A percentile compares a stretch with the other conserved stretches of the same genome.
phyloP scores from a whole-genome alignment of 1,140 invertebrate species.

The Drosophila ficusphila region DNA sequence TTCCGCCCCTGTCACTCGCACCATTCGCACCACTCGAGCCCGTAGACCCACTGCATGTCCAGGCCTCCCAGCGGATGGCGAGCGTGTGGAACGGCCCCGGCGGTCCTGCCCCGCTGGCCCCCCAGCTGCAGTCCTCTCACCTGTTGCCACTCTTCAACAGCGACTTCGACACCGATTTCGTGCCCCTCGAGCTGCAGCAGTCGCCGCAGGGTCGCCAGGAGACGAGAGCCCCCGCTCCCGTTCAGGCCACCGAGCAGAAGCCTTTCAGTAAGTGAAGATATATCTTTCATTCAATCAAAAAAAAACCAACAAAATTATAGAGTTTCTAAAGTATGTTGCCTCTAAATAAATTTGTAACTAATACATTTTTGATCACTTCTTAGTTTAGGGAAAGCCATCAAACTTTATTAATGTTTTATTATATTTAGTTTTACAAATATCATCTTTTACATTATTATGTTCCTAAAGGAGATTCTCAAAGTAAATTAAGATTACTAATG shows the following conservation, averaged over 20 bases:
- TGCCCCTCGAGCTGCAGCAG: constrained; percentile 72
- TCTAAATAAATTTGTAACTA: too few relatives aligned
- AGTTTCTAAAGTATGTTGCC: too few relatives aligned
- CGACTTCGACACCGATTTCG: constrained; percentile 70
- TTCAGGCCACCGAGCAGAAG: constrained; percentile 45
- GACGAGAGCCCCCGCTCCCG: constrained; percentile 12
- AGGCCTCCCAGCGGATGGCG: constrained; percentile 65
- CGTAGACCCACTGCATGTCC: constrained; percentile 66
- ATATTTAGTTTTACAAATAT: too few relatives aligned
- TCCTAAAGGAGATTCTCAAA: too few relatives aligned
- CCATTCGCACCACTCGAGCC: constrained; percentile 59
- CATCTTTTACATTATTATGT: too few relatives aligned
- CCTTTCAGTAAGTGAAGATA: constrained; percentile 68
- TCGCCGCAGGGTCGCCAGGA: constrained; percentile 59
- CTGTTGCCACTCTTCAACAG: constrained; percentile 62
- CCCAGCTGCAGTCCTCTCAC: constrained; percentile 56
- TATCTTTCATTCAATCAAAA: neutral
- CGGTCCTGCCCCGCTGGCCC: constrained; percentile 47
- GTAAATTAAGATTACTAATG: too few relatives aligned
- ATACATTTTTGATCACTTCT: too few relatives aligned
- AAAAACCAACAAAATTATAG: too few relatives aligned
- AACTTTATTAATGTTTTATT: too few relatives aligned
- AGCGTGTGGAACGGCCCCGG: constrained; percentile 58
- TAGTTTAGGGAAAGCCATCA: too few relatives aligned
- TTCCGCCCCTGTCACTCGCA: constrained; percentile 63